Base-by-base conservation (phyloP, 2,888 invertebrate species). In the Zootermopsis nevadensis region DNA sequence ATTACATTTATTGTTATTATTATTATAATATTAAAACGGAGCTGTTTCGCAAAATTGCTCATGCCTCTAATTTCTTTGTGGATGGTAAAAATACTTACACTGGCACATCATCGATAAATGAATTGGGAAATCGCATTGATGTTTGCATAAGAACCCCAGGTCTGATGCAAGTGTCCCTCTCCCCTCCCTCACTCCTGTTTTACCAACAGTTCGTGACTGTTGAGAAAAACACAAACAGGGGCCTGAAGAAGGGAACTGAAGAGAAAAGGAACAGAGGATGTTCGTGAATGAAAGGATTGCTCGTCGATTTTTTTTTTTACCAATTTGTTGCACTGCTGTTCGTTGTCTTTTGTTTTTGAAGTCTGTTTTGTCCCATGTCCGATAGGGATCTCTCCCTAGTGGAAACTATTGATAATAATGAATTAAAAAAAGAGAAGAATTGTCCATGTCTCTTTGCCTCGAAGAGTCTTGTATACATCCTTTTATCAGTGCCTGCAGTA, bases 401-500 rank as follows among this genome's bases (percentile, higher is more conserved):
- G 15, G 24, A 77, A 22, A 53, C 79, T 66, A 66, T 79, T 79
- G 79, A 60, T 79, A 31, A 79, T 35, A 79, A 79, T 53, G 79
- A 79, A 66, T 55, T 35, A 66, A 33, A 79, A 30, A 15, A 60
- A 35, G 33, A 60, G 55, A 55, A 79, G 79, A 35, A 79, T 79
- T 79, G 79, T 48, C 69, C 66, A 76, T 77, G 74, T 77, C 83
- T 81, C 67, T 81, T 81, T 81, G 42, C 69, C 67, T 30, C 53
- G 77, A 74, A 38, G 83, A 80, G 77, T 81, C 69, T 80, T 72
- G 69, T 77, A 48, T 77, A 81, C 35, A 81, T 30, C 83, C 83
- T 83, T 83, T 83, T 83, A 81, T 81, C 81, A 74, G 31, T 83
- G 38, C 77, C 42, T 79, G 38, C 53, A 55, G 69, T 69, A 74